These are phyloP conservation scores for Nannospalax galili DNA, from an alignment of 2,113 vertebrate species.

Conservation along the genomic window DNA sequence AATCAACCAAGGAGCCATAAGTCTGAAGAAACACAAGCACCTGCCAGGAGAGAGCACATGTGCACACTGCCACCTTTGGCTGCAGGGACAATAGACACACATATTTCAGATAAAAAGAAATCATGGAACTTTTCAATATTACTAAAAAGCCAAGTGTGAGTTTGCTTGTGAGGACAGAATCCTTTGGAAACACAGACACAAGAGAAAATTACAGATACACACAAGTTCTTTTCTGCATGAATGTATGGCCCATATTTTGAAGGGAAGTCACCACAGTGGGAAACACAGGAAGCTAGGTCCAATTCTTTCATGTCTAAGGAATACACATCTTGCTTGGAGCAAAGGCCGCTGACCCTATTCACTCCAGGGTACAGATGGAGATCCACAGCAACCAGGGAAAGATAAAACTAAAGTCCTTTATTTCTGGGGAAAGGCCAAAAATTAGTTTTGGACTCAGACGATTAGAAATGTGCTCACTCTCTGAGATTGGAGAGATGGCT, in stretches of 20 bases:
- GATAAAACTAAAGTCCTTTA: not conserved
- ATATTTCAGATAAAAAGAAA: not conserved
- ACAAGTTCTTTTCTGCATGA: not conserved
- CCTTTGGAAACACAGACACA: not conserved
- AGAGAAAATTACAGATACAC: not conserved
- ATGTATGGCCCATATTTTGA: not conserved
- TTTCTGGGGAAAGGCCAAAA: not conserved
- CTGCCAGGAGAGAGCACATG: not conserved
- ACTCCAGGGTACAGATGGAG: not conserved
- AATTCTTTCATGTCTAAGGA: not conserved
- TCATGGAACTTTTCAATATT: not conserved
- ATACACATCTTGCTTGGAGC: not conserved
- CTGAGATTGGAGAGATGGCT: too few species aligned
- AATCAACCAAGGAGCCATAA: not conserved
- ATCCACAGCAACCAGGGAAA: not conserved
- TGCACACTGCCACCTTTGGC: not conserved
- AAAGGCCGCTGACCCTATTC: not conserved
- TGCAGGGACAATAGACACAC: not conserved
- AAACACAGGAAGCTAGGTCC: not conserved
- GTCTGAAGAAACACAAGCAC: not conserved
- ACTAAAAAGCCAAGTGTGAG: not conserved
- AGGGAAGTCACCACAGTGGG: not conserved
- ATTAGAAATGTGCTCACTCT: not conserved
- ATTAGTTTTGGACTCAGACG: not conserved
- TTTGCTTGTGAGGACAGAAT: not conserved